Evolutionary conservation across 2,888 invertebrate genomes (phyloP).

Genomic region (Liposcelis brunnea): DNA sequence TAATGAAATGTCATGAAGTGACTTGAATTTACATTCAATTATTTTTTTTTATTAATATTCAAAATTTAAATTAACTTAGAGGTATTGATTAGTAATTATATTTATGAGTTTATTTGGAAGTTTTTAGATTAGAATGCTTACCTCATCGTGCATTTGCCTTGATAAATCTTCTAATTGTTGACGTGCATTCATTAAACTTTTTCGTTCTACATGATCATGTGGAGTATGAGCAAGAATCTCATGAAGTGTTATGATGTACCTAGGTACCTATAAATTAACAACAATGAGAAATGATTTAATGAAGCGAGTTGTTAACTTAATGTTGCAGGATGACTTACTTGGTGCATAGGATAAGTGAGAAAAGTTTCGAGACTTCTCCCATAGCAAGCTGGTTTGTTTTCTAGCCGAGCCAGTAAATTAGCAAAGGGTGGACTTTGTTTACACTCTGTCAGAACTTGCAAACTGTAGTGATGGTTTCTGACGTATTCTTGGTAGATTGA

Average conservation of each 20-base stretch:
- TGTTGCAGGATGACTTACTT: slow-evolving; percentile 36
- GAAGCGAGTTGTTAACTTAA: background rate
- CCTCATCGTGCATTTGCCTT: slow-evolving; percentile 77
- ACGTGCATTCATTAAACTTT: slow-evolving; percentile 72
- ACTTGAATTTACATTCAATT: too few relatives aligned
- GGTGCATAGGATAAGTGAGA: slow-evolving; percentile 87
- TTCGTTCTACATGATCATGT: slow-evolving; percentile 82
- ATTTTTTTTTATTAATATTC: too few relatives aligned
- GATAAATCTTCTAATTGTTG: slow-evolving; percentile 74
- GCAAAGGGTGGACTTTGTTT: slow-evolving; percentile 69
- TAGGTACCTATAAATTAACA: slow-evolving; percentile 48
- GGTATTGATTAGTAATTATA: too few relatives aligned
- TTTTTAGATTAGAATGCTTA: slow-evolving; percentile 22
- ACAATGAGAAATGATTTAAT: background rate
- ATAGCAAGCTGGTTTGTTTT: slow-evolving; percentile 72
- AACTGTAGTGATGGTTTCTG: slow-evolving; percentile 81
- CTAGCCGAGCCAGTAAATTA: slow-evolving; percentile 57
- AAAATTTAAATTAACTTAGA: too few relatives aligned
- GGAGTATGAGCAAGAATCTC: slow-evolving; percentile 83
- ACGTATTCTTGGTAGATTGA: slow-evolving; percentile 92
- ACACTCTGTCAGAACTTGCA: slow-evolving; percentile 82
- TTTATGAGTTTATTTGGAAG: too few relatives aligned
- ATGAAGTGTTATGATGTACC: slow-evolving; percentile 81
- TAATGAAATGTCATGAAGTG: too few relatives aligned
- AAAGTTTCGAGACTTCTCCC: slow-evolving; percentile 74